Evolutionary conservation across 2,888 invertebrate species (phyloP).

Genomic region (Temnothorax unifasciatus): DNA sequence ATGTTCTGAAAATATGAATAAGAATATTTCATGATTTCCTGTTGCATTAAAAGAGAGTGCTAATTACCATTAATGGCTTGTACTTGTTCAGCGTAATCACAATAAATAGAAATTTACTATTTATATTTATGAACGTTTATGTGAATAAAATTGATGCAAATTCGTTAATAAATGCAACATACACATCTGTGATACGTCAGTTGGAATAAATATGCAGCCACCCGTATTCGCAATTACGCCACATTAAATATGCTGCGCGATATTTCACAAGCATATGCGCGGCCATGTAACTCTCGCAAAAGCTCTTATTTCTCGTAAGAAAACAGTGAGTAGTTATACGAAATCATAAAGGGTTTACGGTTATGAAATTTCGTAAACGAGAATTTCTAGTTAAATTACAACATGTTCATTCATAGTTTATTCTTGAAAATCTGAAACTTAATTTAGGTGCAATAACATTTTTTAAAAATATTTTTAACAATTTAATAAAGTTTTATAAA

Average conservation of each 20-base stretch:
- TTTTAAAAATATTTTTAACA: background rate
- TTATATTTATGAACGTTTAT: conserved; percentile 1
- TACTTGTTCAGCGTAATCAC: background rate
- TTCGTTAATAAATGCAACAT: background rate
- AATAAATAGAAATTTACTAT: background rate
- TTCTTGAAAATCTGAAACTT: background rate
- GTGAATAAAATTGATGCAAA: conserved; percentile 2
- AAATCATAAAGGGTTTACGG: background rate
- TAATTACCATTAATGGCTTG: background rate
- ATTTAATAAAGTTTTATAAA: background rate
- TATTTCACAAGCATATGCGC: background rate
- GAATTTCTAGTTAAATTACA: background rate
- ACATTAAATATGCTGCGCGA: background rate
- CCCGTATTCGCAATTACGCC: conserved; percentile 21
- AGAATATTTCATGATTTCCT: background rate
- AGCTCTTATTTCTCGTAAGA: background rate
- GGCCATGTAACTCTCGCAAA: background rate
- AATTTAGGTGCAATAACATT: background rate
- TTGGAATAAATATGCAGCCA: conserved; percentile 12
- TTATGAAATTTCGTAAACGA: conserved; percentile 22
- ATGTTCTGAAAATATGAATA: background rate
- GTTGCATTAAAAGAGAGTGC: background rate
- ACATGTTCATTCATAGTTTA: background rate
- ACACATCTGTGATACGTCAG: background rate
- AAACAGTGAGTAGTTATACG: background rate